A percentile compares a stretch with the other conserved stretches of the same genome.
Evolutionary conservation across 2,888 invertebrate species (phyloP).

Genomic region (Cheiracanthium punctorium): DNA sequence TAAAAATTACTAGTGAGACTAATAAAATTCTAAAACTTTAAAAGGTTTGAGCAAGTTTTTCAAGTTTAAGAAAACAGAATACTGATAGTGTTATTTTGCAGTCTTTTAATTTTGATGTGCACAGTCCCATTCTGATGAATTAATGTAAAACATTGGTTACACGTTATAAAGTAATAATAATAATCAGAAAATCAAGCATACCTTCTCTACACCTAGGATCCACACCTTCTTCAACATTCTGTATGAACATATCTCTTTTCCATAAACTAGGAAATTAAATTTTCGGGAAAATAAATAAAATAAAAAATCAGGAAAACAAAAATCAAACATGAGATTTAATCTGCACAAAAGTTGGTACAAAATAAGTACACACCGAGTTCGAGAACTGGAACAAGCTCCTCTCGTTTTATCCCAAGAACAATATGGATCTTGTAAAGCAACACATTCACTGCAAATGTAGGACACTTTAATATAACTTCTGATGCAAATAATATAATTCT

Average conservation of each 20-base stretch:
- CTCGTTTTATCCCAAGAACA: conserved; percentile 94
- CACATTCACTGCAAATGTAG: conserved; percentile 85
- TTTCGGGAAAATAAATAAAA: not conserved
- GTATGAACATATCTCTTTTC: conserved; percentile 88
- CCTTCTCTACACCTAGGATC: conserved; percentile 83
- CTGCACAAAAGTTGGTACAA: not conserved
- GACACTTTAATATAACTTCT: no score
- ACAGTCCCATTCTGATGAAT: no score
- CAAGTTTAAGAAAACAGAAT: no score
- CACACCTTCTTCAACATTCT: conserved; percentile 87
- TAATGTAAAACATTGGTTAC: no score
- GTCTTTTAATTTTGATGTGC: no score
- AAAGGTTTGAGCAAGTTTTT: no score
- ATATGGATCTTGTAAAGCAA: conserved; percentile 95
- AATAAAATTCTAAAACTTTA: no score
- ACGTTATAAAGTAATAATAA: no score
- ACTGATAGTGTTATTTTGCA: no score
- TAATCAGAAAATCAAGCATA: conserved; percentile 36
- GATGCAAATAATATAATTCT: not conserved
- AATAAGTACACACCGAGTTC: conserved; percentile 45
- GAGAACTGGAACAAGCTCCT: conserved; percentile 68
- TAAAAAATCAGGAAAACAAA: not conserved
- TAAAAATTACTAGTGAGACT: no score
- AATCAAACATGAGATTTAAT: no score
- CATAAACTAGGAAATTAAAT: conserved; percentile 76